Percentiles rank a stretch among this genome's conserved stretches.
phyloP scores from a whole-genome alignment of 2,113 vertebrate genomes.

The Rhegmatorhina hoffmannsi region DNA sequence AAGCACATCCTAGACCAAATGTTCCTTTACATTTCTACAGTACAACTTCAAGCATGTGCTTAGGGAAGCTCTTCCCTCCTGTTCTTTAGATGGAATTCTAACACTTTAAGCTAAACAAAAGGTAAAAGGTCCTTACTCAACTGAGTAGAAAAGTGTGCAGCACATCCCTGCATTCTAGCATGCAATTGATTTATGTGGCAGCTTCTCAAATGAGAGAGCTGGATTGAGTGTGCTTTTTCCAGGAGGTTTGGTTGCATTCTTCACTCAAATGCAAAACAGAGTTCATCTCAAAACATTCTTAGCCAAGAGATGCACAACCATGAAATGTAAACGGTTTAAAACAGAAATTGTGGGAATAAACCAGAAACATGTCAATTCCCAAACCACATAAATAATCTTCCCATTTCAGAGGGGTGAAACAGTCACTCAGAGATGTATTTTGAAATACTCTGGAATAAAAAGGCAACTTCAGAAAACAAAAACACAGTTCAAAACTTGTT shows the following conservation, averaged over 20 bases:
- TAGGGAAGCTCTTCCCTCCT: neutral
- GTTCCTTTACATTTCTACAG: neutral
- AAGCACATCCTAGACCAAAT: neutral
- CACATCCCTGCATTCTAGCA: neutral
- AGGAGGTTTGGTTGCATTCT: neutral
- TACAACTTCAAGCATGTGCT: neutral
- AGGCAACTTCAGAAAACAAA: neutral
- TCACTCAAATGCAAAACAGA: slow-evolving; percentile 18
- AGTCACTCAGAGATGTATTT: neutral
- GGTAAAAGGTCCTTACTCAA: neutral
- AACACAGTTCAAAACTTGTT: neutral
- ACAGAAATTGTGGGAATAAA: neutral
- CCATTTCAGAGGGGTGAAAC: neutral
- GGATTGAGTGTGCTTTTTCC: neutral
- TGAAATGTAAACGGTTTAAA: slow-evolving; percentile 19
- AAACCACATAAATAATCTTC: neutral
- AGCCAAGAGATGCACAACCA: neutral
- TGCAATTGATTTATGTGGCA: neutral
- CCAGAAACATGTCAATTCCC: neutral
- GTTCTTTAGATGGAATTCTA: neutral
- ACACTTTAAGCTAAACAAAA: neutral
- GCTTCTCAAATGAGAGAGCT: neutral
- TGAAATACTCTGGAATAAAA: slow-evolving; percentile 28
- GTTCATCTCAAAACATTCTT: neutral
- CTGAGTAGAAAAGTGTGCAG: neutral